phyloP scores from a whole-genome alignment of 2,797 vertebrate species.

The Alca torda region DNA sequence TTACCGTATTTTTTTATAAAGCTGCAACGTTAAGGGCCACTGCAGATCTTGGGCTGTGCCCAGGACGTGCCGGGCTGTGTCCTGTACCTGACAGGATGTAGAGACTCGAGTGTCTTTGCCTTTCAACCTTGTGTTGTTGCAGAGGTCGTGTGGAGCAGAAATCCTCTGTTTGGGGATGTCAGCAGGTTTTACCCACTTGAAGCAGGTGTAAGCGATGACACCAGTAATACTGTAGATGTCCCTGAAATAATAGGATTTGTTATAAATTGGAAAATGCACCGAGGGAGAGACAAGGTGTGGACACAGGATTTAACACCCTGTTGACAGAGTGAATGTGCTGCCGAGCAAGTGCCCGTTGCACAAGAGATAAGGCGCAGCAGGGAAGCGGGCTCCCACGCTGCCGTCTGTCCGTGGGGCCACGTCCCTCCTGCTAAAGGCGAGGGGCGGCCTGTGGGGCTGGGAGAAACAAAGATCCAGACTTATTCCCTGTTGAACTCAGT shows the following conservation, averaged over 20 bases:
- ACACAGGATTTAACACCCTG: neutral
- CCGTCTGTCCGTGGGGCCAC: neutral
- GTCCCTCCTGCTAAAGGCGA: neutral
- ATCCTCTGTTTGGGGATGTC: neutral
- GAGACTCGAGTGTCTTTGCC: neutral
- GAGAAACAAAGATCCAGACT: accelerated
- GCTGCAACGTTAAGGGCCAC: neutral
- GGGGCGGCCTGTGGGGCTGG: neutral
- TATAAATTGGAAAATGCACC: neutral
- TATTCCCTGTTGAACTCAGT: neutral
- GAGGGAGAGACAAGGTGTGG: neutral
- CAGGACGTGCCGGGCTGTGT: neutral
- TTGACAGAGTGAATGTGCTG: neutral
- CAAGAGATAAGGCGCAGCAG: neutral
- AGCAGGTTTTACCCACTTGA: neutral
- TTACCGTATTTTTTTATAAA: accelerated
- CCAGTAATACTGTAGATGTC: neutral
- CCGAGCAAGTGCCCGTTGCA: accelerated
- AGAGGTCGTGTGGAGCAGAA: neutral
- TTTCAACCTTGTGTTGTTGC: neutral
- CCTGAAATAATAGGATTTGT: neutral
- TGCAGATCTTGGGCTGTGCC: neutral
- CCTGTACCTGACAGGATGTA: neutral
- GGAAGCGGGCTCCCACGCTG: accelerated
- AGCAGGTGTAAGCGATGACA: neutral